phyloP scores from a whole-genome alignment of 2,888 invertebrate genomes.

The Adelphocoris suturalis region DNA sequence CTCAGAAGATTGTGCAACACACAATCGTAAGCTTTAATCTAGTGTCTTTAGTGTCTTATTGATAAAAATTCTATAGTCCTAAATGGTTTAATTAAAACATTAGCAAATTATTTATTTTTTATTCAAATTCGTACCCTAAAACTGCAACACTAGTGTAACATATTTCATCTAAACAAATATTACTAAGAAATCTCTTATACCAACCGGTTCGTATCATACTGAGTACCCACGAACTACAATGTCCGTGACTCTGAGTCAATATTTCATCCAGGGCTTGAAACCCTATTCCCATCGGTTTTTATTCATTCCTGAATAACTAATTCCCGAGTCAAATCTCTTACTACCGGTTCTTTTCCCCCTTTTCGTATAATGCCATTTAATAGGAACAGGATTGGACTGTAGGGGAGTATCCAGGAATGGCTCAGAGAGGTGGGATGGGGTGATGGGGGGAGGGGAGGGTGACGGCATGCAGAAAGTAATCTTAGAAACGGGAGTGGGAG shows the following conservation, averaged over 20 bases:
- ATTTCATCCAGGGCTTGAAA: not conserved
- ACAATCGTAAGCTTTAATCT: too few relatives aligned
- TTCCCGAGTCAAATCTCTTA: conserved; percentile 7
- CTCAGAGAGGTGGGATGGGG: not conserved
- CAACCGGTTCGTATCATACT: too few relatives aligned
- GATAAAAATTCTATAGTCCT: too few relatives aligned
- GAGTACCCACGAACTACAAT: not conserved
- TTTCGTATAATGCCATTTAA: conserved; percentile 56
- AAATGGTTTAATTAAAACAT: too few relatives aligned
- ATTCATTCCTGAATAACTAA: not conserved
- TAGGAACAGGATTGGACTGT: conserved; percentile 47
- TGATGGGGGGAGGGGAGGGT: not conserved
- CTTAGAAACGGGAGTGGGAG: conserved; percentile 49
- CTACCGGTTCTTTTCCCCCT: not conserved
- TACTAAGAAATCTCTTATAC: too few relatives aligned
- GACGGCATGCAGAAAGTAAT: conserved; percentile 63
- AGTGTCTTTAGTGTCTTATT: too few relatives aligned
- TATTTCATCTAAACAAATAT: too few relatives aligned
- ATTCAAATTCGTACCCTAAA: too few relatives aligned
- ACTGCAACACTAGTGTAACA: too few relatives aligned
- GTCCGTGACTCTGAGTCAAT: not conserved
- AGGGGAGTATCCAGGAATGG: conserved; percentile 39
- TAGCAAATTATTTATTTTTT: too few relatives aligned
- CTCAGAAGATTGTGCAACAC: too few relatives aligned
- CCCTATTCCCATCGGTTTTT: not conserved